Conservation (phyloP, 2,888 invertebrate species). For the Drosophila buzzatii region DNA sequence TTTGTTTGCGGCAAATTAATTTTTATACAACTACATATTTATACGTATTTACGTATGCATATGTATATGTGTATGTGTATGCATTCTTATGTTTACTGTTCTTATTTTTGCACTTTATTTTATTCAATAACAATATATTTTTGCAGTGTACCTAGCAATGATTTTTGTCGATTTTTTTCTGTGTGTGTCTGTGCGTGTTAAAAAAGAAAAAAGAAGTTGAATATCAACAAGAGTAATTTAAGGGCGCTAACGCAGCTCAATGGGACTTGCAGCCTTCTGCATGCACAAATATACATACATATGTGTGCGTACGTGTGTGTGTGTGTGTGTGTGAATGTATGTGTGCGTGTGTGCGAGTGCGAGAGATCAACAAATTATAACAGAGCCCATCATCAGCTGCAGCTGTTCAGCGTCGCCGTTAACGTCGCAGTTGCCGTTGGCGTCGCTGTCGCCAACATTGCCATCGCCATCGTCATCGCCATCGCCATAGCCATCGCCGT, state of each 20-base stretch:
- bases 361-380: constrained; percentile 35
- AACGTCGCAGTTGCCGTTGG: constrained; percentile 22
- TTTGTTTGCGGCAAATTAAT: constrained; percentile 48
- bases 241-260: constrained; percentile 29
- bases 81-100: constrained; percentile 11
- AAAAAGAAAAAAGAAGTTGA: not conserved
- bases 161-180: constrained; percentile 24
- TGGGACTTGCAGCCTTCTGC: constrained; percentile 7
- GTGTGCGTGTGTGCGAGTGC: constrained; percentile 9
- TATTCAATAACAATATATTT: constrained; percentile 37
- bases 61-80: not conserved
- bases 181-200: constrained; percentile 1
- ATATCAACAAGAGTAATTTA: constrained; percentile 27
- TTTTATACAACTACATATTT: constrained; percentile 6
- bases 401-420: constrained; percentile 32
- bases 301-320: not conserved
- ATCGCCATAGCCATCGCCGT: constrained; percentile 2
- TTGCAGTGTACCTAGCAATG: constrained; percentile 33
- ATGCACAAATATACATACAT: constrained; percentile 11
- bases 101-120: not conserved
- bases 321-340: not conserved
- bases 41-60: not conserved
- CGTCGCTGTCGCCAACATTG: constrained; percentile 9
- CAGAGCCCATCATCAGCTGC: constrained; percentile 58
- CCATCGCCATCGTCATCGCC: constrained; percentile 14